Evolutionary conservation across 1,140 invertebrate species (phyloP), one percentile per base, ranked within the genome.

Genomic region (Drosophila lini): DNA sequence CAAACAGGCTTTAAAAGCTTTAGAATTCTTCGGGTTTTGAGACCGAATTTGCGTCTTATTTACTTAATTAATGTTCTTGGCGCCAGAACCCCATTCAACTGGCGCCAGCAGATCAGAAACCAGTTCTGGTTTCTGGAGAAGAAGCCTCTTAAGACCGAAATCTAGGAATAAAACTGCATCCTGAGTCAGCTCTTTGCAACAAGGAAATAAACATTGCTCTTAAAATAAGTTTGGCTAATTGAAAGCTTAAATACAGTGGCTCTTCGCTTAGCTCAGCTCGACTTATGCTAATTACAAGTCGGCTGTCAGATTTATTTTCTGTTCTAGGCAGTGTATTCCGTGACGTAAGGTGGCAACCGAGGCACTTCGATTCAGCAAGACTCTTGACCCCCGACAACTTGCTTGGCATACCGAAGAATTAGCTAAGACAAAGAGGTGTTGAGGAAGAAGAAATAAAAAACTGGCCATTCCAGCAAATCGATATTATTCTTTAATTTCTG

Each of bases 61-160:
- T 77, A 45, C 62, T 34, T 44, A 28, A 15, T 60, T 74, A 80
- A 84, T 74, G 73, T 60, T 68, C 64, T 74, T 69, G 81, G 67
- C 81, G 77, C 47, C 81, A 62, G 50, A 47, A 47, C 13, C 32
- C 22, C 31, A 1, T 16, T 45, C 11, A 40, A 3, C 44, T 58
- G 52, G 52, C 64, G 64, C 52, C 68, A 45, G 25, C 65, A 31
- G 22, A 28, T n/a, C 8, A 48, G 16, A 40, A 71, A 71, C 52
- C 65, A 10, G 68, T 71, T 71, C 31, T 58, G 44, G 31, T 22
- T 42, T 59, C 65, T 55, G 34, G 22, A 41, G 25, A 70, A 48
- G 52, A 71, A 50, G 9, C 52, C 42, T 3, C 28, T 59, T 1
- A 16, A 57, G 5, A 19, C 7, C 34, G 3, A 8, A 31, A 11